A percentile compares a stretch with the other conserved stretches of the same genome.
These are phyloP conservation scores for Ernsta delagoae DNA, from an alignment of 2,888 invertebrate genomes.

Conservation along the genomic window DNA sequence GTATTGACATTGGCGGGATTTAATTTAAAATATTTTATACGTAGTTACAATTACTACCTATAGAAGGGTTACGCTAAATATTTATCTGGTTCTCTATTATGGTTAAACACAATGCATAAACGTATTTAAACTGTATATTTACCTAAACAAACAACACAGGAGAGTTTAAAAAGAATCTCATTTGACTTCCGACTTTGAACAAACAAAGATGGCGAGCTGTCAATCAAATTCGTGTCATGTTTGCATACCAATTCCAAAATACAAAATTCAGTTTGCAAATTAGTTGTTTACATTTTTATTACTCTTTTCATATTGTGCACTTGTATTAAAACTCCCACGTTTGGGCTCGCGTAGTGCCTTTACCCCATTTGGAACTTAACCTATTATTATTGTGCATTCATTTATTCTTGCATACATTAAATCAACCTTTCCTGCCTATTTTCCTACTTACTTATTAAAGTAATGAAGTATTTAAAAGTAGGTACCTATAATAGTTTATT, in stretches of 20 bases:
- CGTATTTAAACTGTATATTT: constrained; percentile 31
- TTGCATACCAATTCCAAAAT: constrained; percentile 2
- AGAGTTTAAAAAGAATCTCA: constrained; percentile 20
- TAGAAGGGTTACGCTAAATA: too few species aligned
- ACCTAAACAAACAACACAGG: constrained; percentile 28
- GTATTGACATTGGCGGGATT: too few species aligned
- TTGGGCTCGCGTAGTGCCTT: background rate
- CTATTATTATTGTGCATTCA: too few species aligned
- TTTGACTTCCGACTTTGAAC: constrained; percentile 30
- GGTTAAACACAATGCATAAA: constrained; percentile 26
- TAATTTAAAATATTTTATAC: too few species aligned
- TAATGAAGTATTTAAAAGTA: too few species aligned
- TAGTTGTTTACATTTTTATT: background rate
- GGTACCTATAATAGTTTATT: too few species aligned
- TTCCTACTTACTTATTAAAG: too few species aligned
- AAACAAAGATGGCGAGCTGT: constrained; percentile 34
- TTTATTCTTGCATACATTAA: too few species aligned
- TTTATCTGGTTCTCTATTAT: background rate
- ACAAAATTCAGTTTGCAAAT: background rate
- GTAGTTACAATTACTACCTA: too few species aligned
- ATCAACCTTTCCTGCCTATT: too few species aligned
- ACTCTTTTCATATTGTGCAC: background rate
- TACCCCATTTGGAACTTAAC: background rate
- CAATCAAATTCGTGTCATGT: constrained; percentile 26
- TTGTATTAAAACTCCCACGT: background rate